Conservation (phyloP, 2,888 invertebrate species). For the Rhodophaea formosa region DNA sequence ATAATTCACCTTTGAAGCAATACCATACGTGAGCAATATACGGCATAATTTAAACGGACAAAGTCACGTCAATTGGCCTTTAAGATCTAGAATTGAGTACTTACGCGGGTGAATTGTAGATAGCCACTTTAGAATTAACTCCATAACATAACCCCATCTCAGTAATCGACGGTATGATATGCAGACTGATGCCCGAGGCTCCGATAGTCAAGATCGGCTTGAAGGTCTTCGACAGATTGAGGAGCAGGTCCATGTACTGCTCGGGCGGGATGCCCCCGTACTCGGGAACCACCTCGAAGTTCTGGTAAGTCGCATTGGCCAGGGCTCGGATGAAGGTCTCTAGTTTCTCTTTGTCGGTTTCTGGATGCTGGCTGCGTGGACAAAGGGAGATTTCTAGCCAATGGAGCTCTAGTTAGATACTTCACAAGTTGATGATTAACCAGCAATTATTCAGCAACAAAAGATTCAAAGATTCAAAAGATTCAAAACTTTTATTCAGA, state of each 20-base stretch:
- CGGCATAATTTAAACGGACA: no score
- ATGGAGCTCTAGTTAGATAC: no score
- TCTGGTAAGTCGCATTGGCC: constrained; percentile 81
- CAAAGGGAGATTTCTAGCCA: constrained; percentile 2
- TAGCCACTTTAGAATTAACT: constrained; percentile 84
- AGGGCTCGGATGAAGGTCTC: constrained; percentile 79
- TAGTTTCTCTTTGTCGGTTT: constrained; percentile 75
- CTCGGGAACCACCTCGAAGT: constrained; percentile 78
- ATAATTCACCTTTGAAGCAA: no score
- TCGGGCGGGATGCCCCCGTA: constrained; percentile 79
- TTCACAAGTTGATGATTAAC: no score
- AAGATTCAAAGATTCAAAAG: no score
- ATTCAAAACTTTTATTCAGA: no score
- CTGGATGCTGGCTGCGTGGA: constrained; percentile 52
- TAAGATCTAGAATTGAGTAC: no score
- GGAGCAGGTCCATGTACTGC: constrained; percentile 79
- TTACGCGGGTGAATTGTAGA: constrained; percentile 81
- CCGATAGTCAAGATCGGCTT: constrained; percentile 78
- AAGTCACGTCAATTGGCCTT: no score
- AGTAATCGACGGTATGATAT: constrained; percentile 82
- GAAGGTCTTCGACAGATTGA: constrained; percentile 75
- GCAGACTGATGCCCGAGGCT: constrained; percentile 72
- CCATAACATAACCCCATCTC: constrained; percentile 87
- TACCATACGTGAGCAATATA: no score
- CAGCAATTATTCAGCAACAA: no score